These are phyloP conservation scores for Taeniopygia guttata DNA, from an alignment of 2,797 vertebrate genomes.

Conservation along the genomic window DNA sequence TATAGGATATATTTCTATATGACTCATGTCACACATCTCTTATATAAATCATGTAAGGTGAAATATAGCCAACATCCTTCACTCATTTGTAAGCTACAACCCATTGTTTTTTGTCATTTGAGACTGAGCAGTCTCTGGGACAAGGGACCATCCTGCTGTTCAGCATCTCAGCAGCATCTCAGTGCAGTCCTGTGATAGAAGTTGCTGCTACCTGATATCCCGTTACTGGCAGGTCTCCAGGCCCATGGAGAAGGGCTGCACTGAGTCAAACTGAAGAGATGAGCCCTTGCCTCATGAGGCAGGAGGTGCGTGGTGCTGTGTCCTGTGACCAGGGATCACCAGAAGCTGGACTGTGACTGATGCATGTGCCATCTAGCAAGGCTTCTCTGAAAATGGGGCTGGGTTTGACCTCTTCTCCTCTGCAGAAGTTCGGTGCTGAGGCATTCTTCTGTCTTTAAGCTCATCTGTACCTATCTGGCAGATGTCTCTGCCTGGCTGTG, in stretches of 20 bases:
- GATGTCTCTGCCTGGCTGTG: neutral
- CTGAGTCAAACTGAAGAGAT: neutral
- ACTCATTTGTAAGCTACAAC: neutral
- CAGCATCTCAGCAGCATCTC: neutral
- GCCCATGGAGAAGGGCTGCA: neutral
- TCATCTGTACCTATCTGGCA: neutral
- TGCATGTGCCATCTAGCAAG: rapidly evolving
- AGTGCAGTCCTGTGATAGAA: rapidly evolving
- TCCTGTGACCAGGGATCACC: neutral
- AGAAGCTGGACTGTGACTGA: neutral
- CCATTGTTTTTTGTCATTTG: neutral
- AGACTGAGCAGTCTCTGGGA: neutral
- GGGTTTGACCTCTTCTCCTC: neutral
- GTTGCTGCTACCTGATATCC: neutral
- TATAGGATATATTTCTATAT: neutral
- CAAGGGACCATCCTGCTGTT: neutral
- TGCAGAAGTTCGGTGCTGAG: neutral
- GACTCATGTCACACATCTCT: neutral
- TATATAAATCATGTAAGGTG: neutral
- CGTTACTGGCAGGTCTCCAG: neutral
- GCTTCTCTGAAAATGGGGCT: neutral
- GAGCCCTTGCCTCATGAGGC: neutral
- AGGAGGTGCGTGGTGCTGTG: rapidly evolving
- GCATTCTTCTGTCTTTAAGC: neutral
- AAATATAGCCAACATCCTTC: neutral